Evolutionary conservation across 2,888 invertebrate genomes (phyloP), one percentile per base, ranked within the genome.

Genomic region (Sphecodes monilicornis): DNA sequence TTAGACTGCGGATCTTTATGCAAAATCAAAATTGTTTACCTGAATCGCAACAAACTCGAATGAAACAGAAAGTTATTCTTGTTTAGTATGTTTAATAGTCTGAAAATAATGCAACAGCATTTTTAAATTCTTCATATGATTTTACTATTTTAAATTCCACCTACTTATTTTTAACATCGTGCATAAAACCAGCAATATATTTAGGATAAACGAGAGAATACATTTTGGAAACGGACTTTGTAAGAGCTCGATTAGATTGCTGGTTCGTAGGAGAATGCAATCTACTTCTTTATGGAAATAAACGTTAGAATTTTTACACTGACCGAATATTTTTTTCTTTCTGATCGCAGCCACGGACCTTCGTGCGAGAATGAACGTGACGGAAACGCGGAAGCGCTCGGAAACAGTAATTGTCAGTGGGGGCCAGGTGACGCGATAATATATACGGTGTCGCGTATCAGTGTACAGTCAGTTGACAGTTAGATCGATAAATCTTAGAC

Each of bases 381-480:
- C 43, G 46, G 29, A 66, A 66, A 66, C 66, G 41, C 64, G 43
- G 18, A 29, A 43, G 36, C 39, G 66, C 39, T 39, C 66, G 22
- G 36, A 36, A 66, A 66, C 36, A 39, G 66, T 66, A 66, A 66
- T 36, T 66, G 66, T 66, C n/a, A 36, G 66, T 36, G 66, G 22
- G 66, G 66, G 39, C 22, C 66, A 66, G 66, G 66, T 66, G 66
- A 66, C 66, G 66, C 36, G 66, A 4, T 66, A 66, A 66, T 66
- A 22, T 32, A 66, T 11, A 39, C 39, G 10, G 66, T 39, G 22
- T 36, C 36, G 66, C 8, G n/a, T 66, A 66, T 66, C 32, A 66
- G 39, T 66, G 32, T 64, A 64, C 64, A 10, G 16, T 18, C 64
- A 29, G 29, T 32, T 32, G 64, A 64, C 32, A 22, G 64, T 32